A percentile compares a stretch with the other conserved stretches of the same genome.
Conservation (phyloP, 2,888 invertebrate species). For the Hypomecis atomaria region DNA sequence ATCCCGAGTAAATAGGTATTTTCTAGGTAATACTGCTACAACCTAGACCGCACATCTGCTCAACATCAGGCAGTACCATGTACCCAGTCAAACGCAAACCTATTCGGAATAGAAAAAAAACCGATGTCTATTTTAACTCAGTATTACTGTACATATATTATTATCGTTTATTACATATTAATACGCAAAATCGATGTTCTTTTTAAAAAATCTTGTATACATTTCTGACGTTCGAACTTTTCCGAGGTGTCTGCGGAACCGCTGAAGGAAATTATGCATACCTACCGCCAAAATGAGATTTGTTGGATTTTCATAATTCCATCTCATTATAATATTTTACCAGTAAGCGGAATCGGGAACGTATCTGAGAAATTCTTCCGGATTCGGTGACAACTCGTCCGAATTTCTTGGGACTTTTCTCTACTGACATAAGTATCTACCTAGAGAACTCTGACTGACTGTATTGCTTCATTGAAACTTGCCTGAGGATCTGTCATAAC, state of each 20-base stretch:
- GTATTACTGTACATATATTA: no score
- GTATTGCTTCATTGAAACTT: no score
- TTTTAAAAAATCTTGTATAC: not conserved
- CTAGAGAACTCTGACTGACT: not conserved
- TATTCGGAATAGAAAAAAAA: no score
- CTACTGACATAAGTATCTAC: not conserved
- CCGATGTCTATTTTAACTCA: no score
- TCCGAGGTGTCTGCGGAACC: conserved; percentile 19
- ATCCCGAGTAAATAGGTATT: no score
- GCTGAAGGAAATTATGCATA: conserved; percentile 33
- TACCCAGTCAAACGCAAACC: no score
- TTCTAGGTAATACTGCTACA: no score
- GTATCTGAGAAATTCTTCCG: conserved; percentile 26
- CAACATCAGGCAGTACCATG: no score
- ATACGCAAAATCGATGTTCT: not conserved
- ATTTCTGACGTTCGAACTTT: conserved; percentile 2
- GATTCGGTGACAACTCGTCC: not conserved
- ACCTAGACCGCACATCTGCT: no score
- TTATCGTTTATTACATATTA: no score
- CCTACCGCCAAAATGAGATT: conserved; percentile 49
- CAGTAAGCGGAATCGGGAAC: conserved; percentile 39
- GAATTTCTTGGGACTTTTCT: not conserved
- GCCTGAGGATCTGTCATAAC: no score
- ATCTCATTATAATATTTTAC: conserved; percentile 58
- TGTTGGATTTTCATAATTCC: conserved; percentile 57